Percentiles rank a stretch among this genome's conserved stretches.
Evolutionary conservation across 2,113 vertebrate genomes (phyloP).

Genomic region (Lophius piscatorius): DNA sequence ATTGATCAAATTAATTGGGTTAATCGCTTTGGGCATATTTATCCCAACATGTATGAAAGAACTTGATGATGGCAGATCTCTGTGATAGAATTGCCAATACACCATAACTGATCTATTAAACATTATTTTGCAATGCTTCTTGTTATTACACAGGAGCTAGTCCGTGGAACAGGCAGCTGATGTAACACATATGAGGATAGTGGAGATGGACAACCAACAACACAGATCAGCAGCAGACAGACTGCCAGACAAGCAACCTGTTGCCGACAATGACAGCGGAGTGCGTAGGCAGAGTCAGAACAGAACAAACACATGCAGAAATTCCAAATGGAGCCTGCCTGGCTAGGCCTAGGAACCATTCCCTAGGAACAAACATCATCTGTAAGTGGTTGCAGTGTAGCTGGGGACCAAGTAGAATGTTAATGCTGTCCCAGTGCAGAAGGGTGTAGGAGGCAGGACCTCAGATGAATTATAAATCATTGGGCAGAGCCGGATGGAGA

Average conservation of each 20-base stretch:
- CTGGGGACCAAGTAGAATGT: conserved; percentile 77
- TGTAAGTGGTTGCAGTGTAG: conserved; percentile 67
- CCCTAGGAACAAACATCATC: conserved; percentile 50
- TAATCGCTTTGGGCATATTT: too few species aligned
- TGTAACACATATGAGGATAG: conserved; percentile 42
- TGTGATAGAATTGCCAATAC: too few species aligned
- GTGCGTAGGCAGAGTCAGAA: conserved; percentile 37
- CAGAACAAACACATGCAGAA: conserved; percentile 36
- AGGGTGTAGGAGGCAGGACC: conserved; percentile 71
- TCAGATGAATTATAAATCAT: conserved; percentile 84
- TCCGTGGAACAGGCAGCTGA: conserved; percentile 40
- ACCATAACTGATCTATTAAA: conserved; percentile 18
- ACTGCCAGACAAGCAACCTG: conserved; percentile 46
- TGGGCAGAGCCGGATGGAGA: conserved; percentile 73
- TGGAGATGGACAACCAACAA: conserved; percentile 32
- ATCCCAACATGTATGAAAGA: too few species aligned
- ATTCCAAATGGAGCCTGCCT: conserved; percentile 61
- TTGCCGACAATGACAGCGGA: conserved; percentile 42
- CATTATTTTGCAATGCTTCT: conserved; percentile 19
- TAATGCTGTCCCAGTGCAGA: conserved; percentile 78
- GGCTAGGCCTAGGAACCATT: conserved; percentile 59
- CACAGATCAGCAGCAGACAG: conserved; percentile 37
- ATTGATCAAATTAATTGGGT: too few species aligned
- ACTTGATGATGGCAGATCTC: too few species aligned
- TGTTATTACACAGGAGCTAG: conserved; percentile 30